Percentiles rank a stretch among this genome's conserved stretches.
These are phyloP conservation scores for Aethes cnicana DNA, from an alignment of 2,888 invertebrate species.

Conservation along the genomic window DNA sequence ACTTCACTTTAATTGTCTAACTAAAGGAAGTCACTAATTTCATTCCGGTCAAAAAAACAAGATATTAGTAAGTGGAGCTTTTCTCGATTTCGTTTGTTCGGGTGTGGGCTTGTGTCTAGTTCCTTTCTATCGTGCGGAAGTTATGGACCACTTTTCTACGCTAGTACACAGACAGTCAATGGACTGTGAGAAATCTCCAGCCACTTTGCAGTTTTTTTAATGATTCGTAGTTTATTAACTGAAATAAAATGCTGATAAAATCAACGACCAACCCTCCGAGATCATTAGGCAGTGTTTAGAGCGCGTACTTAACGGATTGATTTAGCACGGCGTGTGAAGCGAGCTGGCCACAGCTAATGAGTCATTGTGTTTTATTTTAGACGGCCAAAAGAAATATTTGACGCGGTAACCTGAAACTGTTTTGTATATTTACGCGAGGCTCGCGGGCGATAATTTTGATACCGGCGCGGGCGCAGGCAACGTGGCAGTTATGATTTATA, in stretches of 20 bases:
- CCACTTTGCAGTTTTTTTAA: constrained; percentile 46
- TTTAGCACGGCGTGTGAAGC: constrained; percentile 13
- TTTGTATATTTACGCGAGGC: constrained; percentile 71
- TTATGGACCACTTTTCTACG: constrained; percentile 48
- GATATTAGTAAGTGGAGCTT: constrained; percentile 24
- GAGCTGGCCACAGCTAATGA: constrained; percentile 52
- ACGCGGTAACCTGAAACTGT: constrained; percentile 73
- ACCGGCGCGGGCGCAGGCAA: constrained; percentile 60
- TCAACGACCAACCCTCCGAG: background rate
- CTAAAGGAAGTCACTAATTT: constrained; percentile 34
- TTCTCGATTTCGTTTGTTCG: constrained; percentile 28
- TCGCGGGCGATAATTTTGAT: constrained; percentile 76
- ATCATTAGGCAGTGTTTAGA: constrained; percentile 5
- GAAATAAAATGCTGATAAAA: background rate
- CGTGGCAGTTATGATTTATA: constrained; percentile 80
- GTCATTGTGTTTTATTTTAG: constrained; percentile 61
- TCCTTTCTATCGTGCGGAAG: constrained; percentile 43
- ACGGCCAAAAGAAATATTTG: constrained; percentile 67
- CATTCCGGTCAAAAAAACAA: constrained; percentile 26
- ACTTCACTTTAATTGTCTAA: constrained; percentile 32
- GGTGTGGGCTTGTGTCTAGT: constrained; percentile 14
- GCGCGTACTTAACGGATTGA: constrained; percentile 7
- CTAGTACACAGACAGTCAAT: constrained; percentile 45
- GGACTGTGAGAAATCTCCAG: constrained; percentile 52
- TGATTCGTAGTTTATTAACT: constrained; percentile 45